Base-by-base conservation (phyloP, 2,113 vertebrate genomes). In the Pungitius pungitius region DNA sequence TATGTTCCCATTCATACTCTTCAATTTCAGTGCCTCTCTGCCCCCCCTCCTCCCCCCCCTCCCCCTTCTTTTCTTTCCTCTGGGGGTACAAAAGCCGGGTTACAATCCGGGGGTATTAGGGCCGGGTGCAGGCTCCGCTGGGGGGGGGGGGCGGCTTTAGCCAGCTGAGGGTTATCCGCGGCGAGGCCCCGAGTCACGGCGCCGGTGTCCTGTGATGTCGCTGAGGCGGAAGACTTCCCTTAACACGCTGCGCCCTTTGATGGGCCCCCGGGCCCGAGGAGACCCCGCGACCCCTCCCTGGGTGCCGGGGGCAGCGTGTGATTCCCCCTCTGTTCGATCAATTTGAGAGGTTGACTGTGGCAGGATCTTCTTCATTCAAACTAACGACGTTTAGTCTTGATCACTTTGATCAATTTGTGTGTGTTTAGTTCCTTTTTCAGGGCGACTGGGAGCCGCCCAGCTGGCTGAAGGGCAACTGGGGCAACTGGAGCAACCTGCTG, bases 191-290 rank as follows among this genome's bases (percentile, higher is more conserved):
- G 84, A 90, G 87, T 90, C 90, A 84, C 69, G 69, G 82, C 84
- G 81, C 79, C 80, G 87, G 80, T 83, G 81, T 89, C 80, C 79
- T 93, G 86, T 93, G 92, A 93, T 93, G 92, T 92, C 76, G 87
- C 91, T 93, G 91, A 93, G 89, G 92, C 92, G 91, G 92, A 93
- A 93, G 92, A 87, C 85, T 90, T 88, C 88, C 68, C 88, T 92
- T 91, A 92, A 88, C 90, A 78, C 63, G 82, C 84, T 66, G 82
- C 70, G 63, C 66, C 87, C 91, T 92, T 92, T 92, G 91, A 92
- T 90, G 89, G 84, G 72, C 82, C 88, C 83, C 81, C 59, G 52
- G 87, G 68, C 85, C 79, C 2, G 2, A 64, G 85, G 85, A 90
- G 85, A 84, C 84, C 83, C 79, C 49, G 77, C 68, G n/a, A 77